Conservation (phyloP, 2,113 vertebrate species). For the Heptranchias perlo region DNA sequence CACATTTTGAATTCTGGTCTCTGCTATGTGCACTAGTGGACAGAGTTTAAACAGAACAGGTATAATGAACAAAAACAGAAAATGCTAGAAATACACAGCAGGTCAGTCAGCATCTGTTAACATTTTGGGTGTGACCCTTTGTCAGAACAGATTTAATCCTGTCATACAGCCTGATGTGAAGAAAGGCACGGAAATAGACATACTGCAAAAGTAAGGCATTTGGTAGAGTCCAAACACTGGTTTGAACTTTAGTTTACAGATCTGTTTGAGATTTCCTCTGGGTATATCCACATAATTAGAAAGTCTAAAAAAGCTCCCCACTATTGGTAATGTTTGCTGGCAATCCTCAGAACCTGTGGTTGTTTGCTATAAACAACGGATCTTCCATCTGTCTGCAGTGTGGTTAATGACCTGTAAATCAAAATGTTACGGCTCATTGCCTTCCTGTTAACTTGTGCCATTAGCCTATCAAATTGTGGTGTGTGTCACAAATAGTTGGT, state of each 20-base stretch:
- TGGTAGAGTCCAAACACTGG: neutral
- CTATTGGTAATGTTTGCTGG: neutral
- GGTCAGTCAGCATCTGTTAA: neutral
- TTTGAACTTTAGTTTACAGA: constrained; percentile 3
- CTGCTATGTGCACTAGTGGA: neutral
- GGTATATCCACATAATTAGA: neutral
- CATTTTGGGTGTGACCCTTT: neutral
- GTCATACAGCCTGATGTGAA: neutral
- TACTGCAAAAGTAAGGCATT: neutral
- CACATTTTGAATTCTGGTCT: neutral
- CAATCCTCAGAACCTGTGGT: neutral
- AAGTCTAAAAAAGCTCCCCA: neutral
- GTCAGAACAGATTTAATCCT: neutral
- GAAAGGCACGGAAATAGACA: neutral
- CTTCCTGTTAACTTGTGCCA: neutral
- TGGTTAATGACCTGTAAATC: constrained; percentile 19
- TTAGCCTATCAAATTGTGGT: neutral
- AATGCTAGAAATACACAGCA: neutral
- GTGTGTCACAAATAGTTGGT: neutral
- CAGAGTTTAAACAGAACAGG: neutral
- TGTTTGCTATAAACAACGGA: neutral
- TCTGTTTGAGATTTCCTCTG: neutral
- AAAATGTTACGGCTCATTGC: constrained; percentile 26
- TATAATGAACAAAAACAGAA: neutral
- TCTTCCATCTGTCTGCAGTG: constrained; percentile 28